Evolutionary conservation across 2,113 vertebrate species (phyloP).

Genomic region (Myotis brandtii): DNA sequence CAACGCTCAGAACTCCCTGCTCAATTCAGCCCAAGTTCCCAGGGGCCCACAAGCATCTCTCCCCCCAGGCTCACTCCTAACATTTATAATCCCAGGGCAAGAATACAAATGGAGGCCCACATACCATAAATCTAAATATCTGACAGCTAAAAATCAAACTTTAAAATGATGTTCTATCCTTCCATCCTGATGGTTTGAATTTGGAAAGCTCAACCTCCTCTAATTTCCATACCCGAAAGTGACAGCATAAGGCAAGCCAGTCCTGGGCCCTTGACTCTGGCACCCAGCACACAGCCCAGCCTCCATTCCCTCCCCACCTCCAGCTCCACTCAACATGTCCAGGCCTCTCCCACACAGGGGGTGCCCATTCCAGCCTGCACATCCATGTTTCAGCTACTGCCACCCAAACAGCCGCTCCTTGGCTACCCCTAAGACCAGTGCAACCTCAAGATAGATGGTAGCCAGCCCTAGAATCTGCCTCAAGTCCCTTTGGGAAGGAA

Average conservation of each 20-base stretch:
- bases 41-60: no score
- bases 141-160: not conserved
- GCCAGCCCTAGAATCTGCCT: not conserved
- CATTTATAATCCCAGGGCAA: not conserved
- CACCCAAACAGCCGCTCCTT: not conserved
- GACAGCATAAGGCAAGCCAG: not conserved
- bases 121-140: not conserved
- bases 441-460: not conserved
- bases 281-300: not conserved
- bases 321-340: not conserved
- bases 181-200: not conserved
- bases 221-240: not conserved
- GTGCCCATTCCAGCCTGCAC: no score
- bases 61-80: not conserved
- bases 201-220: not conserved
- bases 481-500: not conserved
- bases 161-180: not conserved
- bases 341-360: not conserved
- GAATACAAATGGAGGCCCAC: not conserved
- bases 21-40: not conserved
- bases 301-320: not conserved
- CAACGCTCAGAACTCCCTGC: not conserved
- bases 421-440: not conserved
- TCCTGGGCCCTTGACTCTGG: not conserved
- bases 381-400: not conserved